phyloP scores from a whole-genome alignment of 2,888 invertebrate species.

The Meteorus cinctellus region DNA sequence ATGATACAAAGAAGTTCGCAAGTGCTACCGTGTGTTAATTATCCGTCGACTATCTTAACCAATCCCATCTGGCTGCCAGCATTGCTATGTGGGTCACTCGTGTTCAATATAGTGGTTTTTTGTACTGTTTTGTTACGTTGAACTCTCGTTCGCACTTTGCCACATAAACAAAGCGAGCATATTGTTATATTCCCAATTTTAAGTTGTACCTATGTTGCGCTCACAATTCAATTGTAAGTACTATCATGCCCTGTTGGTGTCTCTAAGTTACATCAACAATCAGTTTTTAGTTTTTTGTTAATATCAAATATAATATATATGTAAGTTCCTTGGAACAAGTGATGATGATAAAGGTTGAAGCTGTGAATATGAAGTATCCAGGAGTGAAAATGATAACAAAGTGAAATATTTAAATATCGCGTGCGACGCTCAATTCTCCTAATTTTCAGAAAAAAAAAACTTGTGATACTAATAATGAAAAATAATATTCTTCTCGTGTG shows the following conservation, averaged over 20 bases:
- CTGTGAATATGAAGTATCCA: background rate
- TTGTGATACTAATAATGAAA: constrained; percentile 52
- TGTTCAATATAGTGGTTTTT: constrained; percentile 66
- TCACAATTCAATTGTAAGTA: background rate
- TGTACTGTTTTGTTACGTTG: constrained; percentile 64
- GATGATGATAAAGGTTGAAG: background rate
- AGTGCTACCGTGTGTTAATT: constrained; percentile 32
- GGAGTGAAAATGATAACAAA: background rate
- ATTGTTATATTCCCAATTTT: constrained; percentile 20
- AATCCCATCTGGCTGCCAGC: constrained; percentile 64
- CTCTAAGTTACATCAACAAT: background rate
- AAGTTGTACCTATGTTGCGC: background rate
- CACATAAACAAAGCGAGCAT: background rate
- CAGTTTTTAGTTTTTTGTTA: background rate
- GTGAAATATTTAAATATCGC: constrained; percentile 9
- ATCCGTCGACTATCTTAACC: constrained; percentile 54
- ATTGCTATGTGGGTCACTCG: constrained; percentile 65
- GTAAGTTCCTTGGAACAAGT: background rate
- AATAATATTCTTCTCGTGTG: constrained; percentile 48
- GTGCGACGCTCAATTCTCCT: constrained; percentile 31
- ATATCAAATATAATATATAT: background rate
- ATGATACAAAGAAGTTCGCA: constrained; percentile 34
- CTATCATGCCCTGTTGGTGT: background rate
- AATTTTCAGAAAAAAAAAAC: constrained; percentile 33
- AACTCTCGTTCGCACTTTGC: constrained; percentile 17